Conservation (phyloP, 2,888 invertebrate species). For the Cephus spinipes region DNA sequence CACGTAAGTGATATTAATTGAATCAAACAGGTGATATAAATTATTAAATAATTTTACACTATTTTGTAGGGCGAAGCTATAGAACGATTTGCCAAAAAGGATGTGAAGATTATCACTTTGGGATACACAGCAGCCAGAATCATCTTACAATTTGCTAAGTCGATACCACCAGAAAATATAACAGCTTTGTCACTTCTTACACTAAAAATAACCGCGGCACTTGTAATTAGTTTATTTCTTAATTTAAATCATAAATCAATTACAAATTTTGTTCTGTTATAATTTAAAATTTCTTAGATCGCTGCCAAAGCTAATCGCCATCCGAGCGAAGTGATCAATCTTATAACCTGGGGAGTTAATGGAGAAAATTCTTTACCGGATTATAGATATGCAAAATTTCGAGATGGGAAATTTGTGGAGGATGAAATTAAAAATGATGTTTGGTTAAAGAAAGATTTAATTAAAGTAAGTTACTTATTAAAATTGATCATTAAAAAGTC, state of each 20-base stretch:
- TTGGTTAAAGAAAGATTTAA: conserved; percentile 31
- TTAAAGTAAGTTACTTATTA: conserved; percentile 22
- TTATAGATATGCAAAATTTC: conserved; percentile 31
- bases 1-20: not conserved
- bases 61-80: conserved; percentile 30
- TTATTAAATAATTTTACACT: not conserved
- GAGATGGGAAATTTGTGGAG: conserved; percentile 11
- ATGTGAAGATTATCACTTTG: conserved; percentile 32
- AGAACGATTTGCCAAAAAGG: conserved; percentile 33
- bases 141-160: conserved; percentile 30
- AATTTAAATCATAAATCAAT: not conserved
- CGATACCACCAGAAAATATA: conserved; percentile 35
- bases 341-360: conserved; percentile 40
- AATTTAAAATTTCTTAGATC: conserved; percentile 26
- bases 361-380: conserved; percentile 26
- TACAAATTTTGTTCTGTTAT: not conserved
- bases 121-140: conserved; percentile 32
- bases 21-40: not conserved
- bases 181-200: conserved; percentile 30
- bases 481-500: not conserved
- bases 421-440: conserved; percentile 12
- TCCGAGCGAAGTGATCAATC: conserved; percentile 33
- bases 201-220: conserved; percentile 22
- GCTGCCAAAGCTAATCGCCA: conserved; percentile 23
- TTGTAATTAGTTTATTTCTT: conserved; percentile 19